A percentile compares a stretch with the other conserved stretches of the same genome.
Evolutionary conservation across 2,113 vertebrate genomes (phyloP).

Genomic region (Cebidichthys violaceus): DNA sequence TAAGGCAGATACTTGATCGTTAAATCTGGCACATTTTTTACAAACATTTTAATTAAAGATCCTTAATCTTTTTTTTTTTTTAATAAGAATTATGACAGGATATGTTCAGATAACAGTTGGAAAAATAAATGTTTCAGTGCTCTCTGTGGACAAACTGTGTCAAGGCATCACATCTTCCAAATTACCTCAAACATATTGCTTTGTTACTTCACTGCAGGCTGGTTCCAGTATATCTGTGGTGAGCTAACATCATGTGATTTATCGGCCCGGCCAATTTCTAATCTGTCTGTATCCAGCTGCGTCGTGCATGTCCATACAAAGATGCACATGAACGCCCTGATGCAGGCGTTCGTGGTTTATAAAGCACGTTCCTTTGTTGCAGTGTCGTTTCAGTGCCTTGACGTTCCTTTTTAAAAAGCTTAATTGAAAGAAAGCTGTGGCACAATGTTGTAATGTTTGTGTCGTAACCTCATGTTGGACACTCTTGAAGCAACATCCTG

Average conservation of each 20-base stretch:
- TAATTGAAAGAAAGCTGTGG: slow-evolving; percentile 8
- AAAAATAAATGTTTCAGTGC: neutral
- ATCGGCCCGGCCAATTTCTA: neutral
- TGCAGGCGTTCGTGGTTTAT: neutral
- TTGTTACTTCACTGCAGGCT: too few relatives aligned
- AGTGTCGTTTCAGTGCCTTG: neutral
- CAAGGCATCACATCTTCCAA: neutral
- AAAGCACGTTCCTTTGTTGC: neutral
- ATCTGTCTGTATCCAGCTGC: too few relatives aligned
- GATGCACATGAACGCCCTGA: neutral
- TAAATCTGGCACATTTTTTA: too few relatives aligned
- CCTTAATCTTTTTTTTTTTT: neutral
- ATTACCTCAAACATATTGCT: neutral
- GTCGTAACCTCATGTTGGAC: neutral
- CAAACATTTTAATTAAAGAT: too few relatives aligned
- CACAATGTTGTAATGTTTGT: slow-evolving; percentile 11
- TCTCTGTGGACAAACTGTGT: neutral
- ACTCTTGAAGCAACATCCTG: slow-evolving; percentile 14
- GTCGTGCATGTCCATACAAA: neutral
- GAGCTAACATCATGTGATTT: neutral
- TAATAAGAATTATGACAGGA: too few relatives aligned
- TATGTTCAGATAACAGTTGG: too few relatives aligned
- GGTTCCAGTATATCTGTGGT: too few relatives aligned
- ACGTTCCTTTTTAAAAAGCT: neutral
- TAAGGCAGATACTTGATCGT: too few relatives aligned